These are phyloP conservation scores for Drosophila rhopaloa DNA, from an alignment of 1,140 invertebrate genomes.

Conservation along the genomic window DNA sequence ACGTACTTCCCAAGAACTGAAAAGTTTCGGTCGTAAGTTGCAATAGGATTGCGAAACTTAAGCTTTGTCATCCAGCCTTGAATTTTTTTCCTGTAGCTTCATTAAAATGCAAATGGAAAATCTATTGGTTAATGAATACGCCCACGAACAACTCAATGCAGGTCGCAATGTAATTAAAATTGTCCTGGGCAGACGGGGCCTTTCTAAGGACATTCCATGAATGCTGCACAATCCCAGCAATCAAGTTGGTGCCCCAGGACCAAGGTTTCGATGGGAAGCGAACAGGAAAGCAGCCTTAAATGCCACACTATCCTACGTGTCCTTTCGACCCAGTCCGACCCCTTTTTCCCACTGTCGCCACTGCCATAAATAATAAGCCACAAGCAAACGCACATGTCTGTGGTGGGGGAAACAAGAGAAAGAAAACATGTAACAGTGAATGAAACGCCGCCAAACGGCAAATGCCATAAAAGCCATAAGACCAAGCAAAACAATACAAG, in stretches of 20 bases:
- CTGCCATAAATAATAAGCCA: constrained; percentile 64
- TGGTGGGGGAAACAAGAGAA: neutral
- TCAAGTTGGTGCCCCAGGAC: constrained; percentile 9
- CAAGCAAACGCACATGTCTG: constrained; percentile 30
- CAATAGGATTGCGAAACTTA: neutral
- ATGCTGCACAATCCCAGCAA: constrained; percentile 25
- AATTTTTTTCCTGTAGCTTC: constrained; percentile 8
- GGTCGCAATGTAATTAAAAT: constrained; percentile 55
- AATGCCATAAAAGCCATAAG: constrained; percentile 32
- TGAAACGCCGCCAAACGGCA: constrained; percentile 44
- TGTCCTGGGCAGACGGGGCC: constrained; percentile 1
- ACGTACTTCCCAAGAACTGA: neutral
- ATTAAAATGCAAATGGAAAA: constrained; percentile 61
- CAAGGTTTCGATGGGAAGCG: constrained; percentile 7
- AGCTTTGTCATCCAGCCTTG: constrained; percentile 1
- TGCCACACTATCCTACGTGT: constrained; percentile 37
- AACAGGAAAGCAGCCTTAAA: constrained; percentile 45
- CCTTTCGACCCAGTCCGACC: constrained; percentile 14
- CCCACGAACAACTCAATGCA: constrained; percentile 30
- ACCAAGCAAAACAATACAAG: constrained; percentile 45
- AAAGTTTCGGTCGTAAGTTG: constrained; percentile 2
- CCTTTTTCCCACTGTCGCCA: constrained; percentile 17
- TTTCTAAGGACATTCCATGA: constrained; percentile 11
- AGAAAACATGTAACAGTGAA: constrained; percentile 46
- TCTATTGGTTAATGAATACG: constrained; percentile 23